Evolutionary conservation across 2,113 vertebrate species (phyloP), one percentile per base, ranked within the genome.

Genomic region (Misgurnus anguillicaudatus): DNA sequence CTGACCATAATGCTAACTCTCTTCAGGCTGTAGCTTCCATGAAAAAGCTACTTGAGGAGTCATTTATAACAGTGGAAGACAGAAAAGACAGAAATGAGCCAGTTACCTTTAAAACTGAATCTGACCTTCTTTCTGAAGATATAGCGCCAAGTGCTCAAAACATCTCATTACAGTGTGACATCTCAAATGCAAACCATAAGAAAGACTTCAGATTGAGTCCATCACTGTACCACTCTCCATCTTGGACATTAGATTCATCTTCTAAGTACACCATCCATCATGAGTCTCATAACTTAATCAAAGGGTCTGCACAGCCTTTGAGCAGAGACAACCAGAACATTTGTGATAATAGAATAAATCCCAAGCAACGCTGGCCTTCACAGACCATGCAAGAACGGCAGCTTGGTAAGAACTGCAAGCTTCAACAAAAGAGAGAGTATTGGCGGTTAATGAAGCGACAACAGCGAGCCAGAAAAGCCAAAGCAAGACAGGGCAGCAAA

Each of bases 391-490:
- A 84, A 65, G 71, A 62, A 66, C 41, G 38, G 24, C 0, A 72
- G 80, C 19, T 47, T 65, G 73, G 70, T 21, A 79, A 79, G n/a
- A 75, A 72, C 13, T 86, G 17, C 77, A 86, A 85, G 69, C 86
- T 93, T 68, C 90, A 92, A 85, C 84, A 63, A 81, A 92, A 91
- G 87, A 85, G 92, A 85, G 92, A 93, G 75, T 93, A 93, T 85
- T 93, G 92, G 92, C 89, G 91, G 81, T 78, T 93, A 78, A 93
- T 90, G 91, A 93, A 93, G 85, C 88, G 91, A 77, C 90, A 92
- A 79, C 92, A 93, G 65, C 87, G 92, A 77, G 91, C 92, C 16
- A 67, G 88, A 39, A 90, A 88, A 74, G 89, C 89, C 58, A 66
- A 82, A 62, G 85, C 7, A 89, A 74, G 86, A 38, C 7, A 45